phyloP scores from a whole-genome alignment of 2,797 vertebrate genomes.

The Clarias platycephalus region DNA sequence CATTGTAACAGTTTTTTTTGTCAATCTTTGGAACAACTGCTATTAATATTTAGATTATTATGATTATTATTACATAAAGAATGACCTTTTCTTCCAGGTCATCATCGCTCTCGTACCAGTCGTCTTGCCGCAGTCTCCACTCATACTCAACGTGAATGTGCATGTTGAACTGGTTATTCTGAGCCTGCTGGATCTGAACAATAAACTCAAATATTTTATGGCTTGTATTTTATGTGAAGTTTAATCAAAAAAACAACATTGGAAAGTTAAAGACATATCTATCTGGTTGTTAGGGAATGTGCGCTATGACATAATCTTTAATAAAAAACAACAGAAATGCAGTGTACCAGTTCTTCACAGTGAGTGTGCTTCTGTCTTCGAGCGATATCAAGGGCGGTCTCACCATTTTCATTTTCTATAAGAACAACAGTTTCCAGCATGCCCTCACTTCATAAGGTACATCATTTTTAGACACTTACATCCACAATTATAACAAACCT shows the following conservation, averaged over 20 bases:
- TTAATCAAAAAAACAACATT: neutral
- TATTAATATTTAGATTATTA: neutral
- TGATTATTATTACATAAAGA: too few relatives aligned
- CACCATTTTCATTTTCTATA: slow-evolving; percentile 78
- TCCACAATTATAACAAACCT: neutral
- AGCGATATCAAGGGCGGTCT: slow-evolving; percentile 76
- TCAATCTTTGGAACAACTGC: neutral
- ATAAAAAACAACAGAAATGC: neutral
- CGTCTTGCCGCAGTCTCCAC: slow-evolving; percentile 79
- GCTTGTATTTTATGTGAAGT: too few relatives aligned
- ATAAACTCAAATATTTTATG: neutral
- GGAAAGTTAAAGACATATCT: neutral
- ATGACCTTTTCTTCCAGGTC: slow-evolving; percentile 79
- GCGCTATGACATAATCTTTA: neutral
- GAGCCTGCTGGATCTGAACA: slow-evolving; percentile 77
- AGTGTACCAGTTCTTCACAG: slow-evolving; percentile 80
- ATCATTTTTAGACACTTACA: neutral
- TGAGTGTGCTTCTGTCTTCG: slow-evolving; percentile 72
- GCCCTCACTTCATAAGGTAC: neutral
- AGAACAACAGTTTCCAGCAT: slow-evolving; percentile 35
- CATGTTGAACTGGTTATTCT: slow-evolving; percentile 80
- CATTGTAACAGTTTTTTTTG: neutral
- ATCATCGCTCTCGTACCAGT: slow-evolving; percentile 82
- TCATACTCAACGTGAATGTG: slow-evolving; percentile 82
- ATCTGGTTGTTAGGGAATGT: neutral